A percentile compares a stretch with the other conserved stretches of the same genome.
Evolutionary conservation across 1,140 invertebrate genomes (phyloP).

Genomic region (Holotrichia oblita): DNA sequence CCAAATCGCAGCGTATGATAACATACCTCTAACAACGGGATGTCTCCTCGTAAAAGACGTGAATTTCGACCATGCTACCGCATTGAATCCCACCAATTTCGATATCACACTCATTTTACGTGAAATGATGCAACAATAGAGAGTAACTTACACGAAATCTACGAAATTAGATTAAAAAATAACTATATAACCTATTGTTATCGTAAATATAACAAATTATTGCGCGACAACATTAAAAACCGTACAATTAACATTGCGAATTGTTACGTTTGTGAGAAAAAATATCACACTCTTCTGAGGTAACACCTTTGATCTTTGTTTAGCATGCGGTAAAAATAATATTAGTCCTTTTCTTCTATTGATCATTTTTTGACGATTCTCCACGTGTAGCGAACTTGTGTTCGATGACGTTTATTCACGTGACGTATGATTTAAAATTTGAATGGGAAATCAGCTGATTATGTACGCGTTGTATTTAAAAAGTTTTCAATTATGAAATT

Average conservation of each 20-base stretch:
- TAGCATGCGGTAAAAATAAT: neutral
- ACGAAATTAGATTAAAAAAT: neutral
- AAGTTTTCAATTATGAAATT: no score
- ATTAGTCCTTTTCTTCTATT: neutral
- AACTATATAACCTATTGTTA: neutral
- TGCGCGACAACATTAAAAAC: neutral
- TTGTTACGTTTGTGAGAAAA: no score
- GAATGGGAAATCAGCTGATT: neutral
- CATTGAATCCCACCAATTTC: neutral
- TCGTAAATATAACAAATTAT: no score
- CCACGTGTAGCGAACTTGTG: neutral
- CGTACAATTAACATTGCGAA: no score
- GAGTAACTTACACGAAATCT: neutral
- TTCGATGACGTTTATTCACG: neutral
- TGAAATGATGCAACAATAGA: conserved; percentile 6
- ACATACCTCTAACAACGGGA: conserved; percentile 73
- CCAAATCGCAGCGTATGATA: conserved; percentile 73
- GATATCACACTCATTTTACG: conserved; percentile 2
- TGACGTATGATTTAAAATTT: neutral
- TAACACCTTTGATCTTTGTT: neutral
- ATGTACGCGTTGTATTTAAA: neutral
- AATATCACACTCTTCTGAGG: neutral
- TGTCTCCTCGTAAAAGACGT: conserved; percentile 58
- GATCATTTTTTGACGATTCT: neutral
- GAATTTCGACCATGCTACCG: conserved; percentile 48